Conservation (phyloP, 2,888 invertebrate genomes). For the Cephonodes hylas region DNA sequence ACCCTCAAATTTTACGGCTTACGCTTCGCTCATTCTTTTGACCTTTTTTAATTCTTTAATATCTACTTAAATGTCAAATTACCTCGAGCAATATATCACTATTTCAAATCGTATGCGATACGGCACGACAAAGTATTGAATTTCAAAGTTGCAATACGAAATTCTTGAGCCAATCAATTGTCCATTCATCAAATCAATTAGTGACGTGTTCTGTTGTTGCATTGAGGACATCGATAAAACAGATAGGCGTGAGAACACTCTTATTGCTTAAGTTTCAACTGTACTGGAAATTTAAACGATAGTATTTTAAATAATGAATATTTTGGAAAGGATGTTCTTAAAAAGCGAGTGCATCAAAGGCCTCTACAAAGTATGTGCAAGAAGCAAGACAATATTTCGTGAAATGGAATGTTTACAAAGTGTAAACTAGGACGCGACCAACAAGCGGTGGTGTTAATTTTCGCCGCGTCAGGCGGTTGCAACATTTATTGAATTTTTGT, state of each 20-base stretch:
- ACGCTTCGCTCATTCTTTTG: no score
- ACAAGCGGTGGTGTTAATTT: background rate
- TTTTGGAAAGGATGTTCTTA: background rate
- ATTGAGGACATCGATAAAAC: background rate
- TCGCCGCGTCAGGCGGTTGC: background rate
- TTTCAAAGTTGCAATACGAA: background rate
- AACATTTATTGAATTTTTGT: background rate
- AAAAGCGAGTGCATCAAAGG: no score
- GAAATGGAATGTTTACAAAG: background rate
- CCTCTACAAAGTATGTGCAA: background rate
- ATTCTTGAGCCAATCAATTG: constrained; percentile 5
- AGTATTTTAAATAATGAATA: background rate
- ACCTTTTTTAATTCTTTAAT: no score
- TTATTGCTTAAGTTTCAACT: background rate
- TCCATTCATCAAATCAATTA: constrained; percentile 4
- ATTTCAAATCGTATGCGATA: background rate
- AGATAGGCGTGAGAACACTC: background rate
- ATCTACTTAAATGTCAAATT: no score
- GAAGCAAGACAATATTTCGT: background rate
- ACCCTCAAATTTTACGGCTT: no score
- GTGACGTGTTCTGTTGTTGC: background rate
- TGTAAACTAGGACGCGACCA: background rate
- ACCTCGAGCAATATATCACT: no score
- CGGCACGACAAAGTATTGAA: background rate
- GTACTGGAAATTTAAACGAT: background rate